Conservation (phyloP, 2,888 invertebrate genomes). For the Syrphus vitripennis region DNA sequence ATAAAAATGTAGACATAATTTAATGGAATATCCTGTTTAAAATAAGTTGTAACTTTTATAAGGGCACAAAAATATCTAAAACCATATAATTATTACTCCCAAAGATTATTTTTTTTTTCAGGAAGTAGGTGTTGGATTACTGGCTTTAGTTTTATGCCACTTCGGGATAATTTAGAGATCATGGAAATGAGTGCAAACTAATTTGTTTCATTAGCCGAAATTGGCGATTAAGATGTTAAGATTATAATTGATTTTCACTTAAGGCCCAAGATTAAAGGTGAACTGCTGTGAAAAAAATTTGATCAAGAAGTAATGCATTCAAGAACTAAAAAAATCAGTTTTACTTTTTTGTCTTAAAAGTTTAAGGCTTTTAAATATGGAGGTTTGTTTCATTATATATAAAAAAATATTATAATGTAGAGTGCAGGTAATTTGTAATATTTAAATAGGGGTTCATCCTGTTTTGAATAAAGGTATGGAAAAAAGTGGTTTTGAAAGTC, state of each 20-base stretch:
- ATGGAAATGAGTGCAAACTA: neutral
- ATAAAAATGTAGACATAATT: conserved; percentile 2
- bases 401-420: too few species aligned
- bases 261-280: neutral
- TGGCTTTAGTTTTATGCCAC: neutral
- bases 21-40: conserved; percentile 57
- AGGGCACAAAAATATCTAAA: neutral
- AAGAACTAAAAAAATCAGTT: too few species aligned
- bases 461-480: too few species aligned
- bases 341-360: too few species aligned
- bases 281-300: neutral
- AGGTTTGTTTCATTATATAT: too few species aligned
- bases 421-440: too few species aligned
- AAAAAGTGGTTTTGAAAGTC: too few species aligned
- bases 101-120: neutral
- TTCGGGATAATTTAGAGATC: neutral
- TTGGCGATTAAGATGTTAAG: neutral
- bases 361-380: too few species aligned
- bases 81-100: conserved; percentile 15
- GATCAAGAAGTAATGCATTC: too few species aligned
- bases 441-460: too few species aligned
- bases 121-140: conserved; percentile 51
- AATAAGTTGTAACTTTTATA: neutral
- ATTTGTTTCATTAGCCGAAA: neutral
- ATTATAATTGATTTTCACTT: neutral